Evolutionary conservation across 2,888 invertebrate genomes (phyloP).

Genomic region (Mythimna pallens): DNA sequence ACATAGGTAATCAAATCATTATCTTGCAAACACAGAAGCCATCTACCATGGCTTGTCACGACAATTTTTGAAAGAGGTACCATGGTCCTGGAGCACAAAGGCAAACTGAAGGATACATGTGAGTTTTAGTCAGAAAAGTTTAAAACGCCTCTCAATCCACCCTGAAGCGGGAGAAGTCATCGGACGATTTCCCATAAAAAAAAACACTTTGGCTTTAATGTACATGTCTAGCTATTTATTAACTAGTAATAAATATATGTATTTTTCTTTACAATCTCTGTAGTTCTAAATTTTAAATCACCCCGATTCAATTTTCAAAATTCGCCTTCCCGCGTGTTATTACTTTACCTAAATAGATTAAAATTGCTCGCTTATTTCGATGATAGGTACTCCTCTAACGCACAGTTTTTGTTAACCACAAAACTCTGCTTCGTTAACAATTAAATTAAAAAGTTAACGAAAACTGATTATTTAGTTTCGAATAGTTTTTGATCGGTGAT

Average conservation of each 20-base stretch:
- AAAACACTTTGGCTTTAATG: no score
- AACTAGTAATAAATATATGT: no score
- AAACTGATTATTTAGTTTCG: slow-evolving; percentile 8
- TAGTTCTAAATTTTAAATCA: not conserved
- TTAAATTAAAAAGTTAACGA: not conserved
- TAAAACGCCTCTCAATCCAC: no score
- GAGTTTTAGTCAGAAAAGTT: no score
- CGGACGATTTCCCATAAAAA: no score
- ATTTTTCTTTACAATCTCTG: not conserved
- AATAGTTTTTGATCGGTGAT: slow-evolving; percentile 14
- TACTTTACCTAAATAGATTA: slow-evolving; percentile 14
- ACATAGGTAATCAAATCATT: not conserved
- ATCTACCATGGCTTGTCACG: no score
- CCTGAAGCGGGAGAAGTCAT: no score
- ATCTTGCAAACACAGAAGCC: not conserved
- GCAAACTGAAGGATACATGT: no score
- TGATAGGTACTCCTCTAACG: not conserved
- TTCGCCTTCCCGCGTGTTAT: not conserved
- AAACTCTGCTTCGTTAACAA: not conserved
- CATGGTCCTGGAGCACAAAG: no score
- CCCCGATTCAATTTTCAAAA: not conserved
- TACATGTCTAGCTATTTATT: no score
- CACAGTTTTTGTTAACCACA: not conserved
- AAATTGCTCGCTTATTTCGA: not conserved
- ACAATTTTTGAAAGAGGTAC: no score